phyloP scores from a whole-genome alignment of 2,113 vertebrate species.

The Melanocharis versteri region DNA sequence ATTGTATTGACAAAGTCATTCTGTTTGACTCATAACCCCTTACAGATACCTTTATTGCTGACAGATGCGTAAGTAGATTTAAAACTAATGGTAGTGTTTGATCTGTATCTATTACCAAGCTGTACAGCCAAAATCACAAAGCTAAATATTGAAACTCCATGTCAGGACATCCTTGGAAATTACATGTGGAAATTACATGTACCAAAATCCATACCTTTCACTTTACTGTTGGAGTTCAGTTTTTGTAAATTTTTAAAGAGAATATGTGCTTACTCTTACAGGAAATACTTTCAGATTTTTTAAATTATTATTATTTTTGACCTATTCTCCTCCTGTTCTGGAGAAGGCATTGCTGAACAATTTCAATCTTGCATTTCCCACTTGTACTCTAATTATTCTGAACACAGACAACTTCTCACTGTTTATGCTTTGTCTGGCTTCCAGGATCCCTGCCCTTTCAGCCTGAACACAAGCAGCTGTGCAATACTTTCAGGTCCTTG shows the following conservation, averaged over 20 bases:
- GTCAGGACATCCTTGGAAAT: background rate
- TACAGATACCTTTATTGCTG: background rate
- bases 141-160: background rate
- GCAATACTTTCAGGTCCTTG: background rate
- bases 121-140: background rate
- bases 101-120: background rate
- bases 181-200: too few species aligned
- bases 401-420: background rate
- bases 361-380: background rate
- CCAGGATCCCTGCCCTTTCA: background rate
- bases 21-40: background rate
- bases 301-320: background rate
- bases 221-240: background rate
- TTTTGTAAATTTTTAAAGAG: background rate
- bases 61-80: background rate
- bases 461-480: background rate
- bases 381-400: background rate
- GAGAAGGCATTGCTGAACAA: background rate
- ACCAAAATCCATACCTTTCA: background rate
- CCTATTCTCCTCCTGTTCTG: background rate
- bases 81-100: background rate
- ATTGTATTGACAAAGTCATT: background rate
- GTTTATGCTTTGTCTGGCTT: background rate
- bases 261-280: background rate
- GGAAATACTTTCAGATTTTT: background rate